Evolutionary conservation across 1,140 invertebrate genomes (phyloP).

Genomic region (Penaeus vannamei): DNA sequence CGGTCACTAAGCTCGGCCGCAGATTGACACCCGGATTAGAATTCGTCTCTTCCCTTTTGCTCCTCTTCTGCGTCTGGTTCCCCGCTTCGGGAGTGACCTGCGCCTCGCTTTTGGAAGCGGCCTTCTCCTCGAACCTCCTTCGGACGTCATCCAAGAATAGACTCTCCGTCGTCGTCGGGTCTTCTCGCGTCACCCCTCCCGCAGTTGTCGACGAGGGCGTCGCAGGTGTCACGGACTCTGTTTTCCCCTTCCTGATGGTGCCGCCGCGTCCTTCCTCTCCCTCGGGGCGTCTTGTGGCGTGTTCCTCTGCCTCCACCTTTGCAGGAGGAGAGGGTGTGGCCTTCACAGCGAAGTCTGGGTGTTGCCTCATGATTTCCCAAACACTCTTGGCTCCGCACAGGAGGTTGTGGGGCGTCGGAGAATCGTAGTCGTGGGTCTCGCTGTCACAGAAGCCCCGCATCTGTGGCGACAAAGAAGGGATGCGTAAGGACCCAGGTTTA

Average conservation of each 20-base stretch:
- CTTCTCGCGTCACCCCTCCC: background rate
- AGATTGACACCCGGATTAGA: background rate
- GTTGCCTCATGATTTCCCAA: conserved; percentile 55
- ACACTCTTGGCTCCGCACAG: conserved; percentile 57
- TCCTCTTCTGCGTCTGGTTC: background rate
- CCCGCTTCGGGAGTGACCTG: background rate
- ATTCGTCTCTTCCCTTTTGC: background rate
- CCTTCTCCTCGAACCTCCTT: background rate
- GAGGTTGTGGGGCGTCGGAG: conserved; percentile 60
- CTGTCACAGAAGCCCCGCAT: conserved; percentile 56
- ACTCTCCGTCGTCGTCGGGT: background rate
- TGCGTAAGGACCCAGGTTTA: background rate
- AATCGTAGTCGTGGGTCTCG: conserved; percentile 54
- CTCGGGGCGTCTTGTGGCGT: too few species aligned
- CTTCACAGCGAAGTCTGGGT: conserved; percentile 45
- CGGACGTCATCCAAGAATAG: conserved; percentile 17
- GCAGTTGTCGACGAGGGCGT: too few species aligned
- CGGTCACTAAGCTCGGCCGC: conserved; percentile 47
- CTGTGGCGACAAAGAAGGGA: conserved; percentile 26
- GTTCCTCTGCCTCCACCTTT: too few species aligned
- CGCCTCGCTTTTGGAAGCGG: background rate
- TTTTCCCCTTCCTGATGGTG: too few species aligned
- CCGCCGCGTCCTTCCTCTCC: too few species aligned
- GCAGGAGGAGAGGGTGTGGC: background rate
- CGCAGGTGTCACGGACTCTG: too few species aligned